Conservation (phyloP, 2,113 vertebrate species). For the Peromyscus californicus region DNA sequence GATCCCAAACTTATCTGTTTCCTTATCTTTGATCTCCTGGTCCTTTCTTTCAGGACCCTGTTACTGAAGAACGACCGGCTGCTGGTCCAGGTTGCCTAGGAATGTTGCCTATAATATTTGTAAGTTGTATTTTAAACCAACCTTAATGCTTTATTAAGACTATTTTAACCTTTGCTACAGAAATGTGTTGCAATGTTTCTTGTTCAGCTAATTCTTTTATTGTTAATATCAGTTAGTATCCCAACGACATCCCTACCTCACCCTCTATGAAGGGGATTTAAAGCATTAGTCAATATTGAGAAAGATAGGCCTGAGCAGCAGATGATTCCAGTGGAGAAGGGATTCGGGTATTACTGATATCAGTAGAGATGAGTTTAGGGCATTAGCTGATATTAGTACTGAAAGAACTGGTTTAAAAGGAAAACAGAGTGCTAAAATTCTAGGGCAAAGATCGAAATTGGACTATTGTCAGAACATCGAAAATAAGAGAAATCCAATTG, state of each 20-base stretch:
- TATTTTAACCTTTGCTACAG: constrained; percentile 22
- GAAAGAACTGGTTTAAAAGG: constrained; percentile 73
- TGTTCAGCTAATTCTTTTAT: neutral
- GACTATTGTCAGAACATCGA: constrained; percentile 77
- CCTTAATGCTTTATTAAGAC: neutral
- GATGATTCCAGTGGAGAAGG: neutral
- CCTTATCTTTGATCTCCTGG: neutral
- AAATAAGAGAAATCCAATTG: constrained; percentile 82
- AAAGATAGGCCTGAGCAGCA: constrained; percentile 53
- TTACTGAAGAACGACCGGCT: neutral
- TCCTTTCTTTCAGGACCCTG: neutral
- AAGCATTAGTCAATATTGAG: constrained; percentile 44
- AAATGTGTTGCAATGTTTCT: neutral
- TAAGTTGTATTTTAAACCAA: constrained; percentile 6
- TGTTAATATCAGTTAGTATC: neutral
- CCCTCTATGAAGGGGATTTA: constrained; percentile 34
- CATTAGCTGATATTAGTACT: constrained; percentile 70
- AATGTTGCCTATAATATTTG: neutral
- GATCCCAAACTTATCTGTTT: neutral
- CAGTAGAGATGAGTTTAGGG: constrained; percentile 63
- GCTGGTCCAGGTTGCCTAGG: neutral
- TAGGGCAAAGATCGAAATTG: constrained; percentile 76
- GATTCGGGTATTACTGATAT: constrained; percentile 39
- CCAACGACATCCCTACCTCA: neutral
- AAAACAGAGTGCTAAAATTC: constrained; percentile 74